Evolutionary conservation across 2,113 vertebrate genomes (phyloP), one percentile per base, ranked within the genome.

Genomic region (Turnix velox): DNA sequence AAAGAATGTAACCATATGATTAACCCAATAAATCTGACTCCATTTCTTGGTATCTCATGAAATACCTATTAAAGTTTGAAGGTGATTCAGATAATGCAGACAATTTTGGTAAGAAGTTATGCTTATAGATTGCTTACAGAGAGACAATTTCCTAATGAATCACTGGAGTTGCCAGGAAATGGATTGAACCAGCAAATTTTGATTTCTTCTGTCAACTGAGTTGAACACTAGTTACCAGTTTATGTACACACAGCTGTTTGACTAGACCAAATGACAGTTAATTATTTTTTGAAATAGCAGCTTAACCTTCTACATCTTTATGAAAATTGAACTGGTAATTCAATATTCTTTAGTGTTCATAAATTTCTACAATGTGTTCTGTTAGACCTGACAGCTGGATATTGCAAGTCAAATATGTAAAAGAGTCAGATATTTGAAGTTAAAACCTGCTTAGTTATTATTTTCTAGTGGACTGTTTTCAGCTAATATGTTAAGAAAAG

Each of bases 111-210:
- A 88, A 91, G 79, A 82, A 77, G 14, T 6, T 3, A 28, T 77
- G 22, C 4, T 88, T 79, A 35, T 1, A 4, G 24, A 31, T 72
- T 68, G 30, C 54, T 92, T 59, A 45, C 33, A 83, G 37, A 18
- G 25, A 73, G 58, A 72, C 33, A 57, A 67, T 54, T 65, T 88
- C 39, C 57, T 75, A 58, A n/a, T 87, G 75, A 83, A 45, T 90
- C 72, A 72, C 40, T 48, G 43, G 57, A 75, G 82, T 90, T 94
- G 74, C 91, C 61, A 88, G 81, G 85, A 94, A 84, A 82, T 76
- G 5, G 40, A 65, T 12, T 55, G 79, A 88, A 84, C 17, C 42
- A 93, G 33, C 28, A 95, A 91, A 84, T 92, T 94, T 93, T 63
- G 28, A 88, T 93, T 91, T 68, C 30, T 84, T 82, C 66, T 75